Evolutionary conservation across 2,797 vertebrate genomes (phyloP).

Genomic region (Lepilemur septentrionalis): DNA sequence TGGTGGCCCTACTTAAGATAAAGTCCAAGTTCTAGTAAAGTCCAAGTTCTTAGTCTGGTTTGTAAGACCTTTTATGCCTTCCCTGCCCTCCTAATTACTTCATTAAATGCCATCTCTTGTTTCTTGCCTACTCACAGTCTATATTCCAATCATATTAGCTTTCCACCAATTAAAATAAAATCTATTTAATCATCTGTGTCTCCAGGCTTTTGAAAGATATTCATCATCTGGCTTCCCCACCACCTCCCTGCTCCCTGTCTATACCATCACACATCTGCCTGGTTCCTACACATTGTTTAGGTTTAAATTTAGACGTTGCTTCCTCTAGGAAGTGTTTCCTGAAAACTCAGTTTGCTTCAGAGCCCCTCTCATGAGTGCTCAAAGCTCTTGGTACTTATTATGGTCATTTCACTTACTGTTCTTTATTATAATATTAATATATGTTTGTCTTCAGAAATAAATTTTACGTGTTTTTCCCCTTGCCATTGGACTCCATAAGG

Average conservation of each 20-base stretch:
- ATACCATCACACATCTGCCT: not conserved
- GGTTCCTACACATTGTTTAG: not conserved
- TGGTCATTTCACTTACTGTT: not conserved
- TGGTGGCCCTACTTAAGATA: not conserved
- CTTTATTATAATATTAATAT: not conserved
- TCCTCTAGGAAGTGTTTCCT: not conserved
- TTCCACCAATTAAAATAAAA: not conserved
- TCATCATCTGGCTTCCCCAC: not conserved
- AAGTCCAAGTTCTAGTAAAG: not conserved
- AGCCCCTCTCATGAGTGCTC: not conserved
- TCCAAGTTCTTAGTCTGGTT: not conserved
- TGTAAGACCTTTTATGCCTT: not conserved
- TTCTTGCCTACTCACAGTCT: not conserved
- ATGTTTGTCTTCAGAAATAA: not conserved
- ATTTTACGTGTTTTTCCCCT: not conserved
- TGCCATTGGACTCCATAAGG: not conserved
- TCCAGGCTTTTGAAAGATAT: not conserved
- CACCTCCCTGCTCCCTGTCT: not conserved
- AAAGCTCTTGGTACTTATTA: not conserved
- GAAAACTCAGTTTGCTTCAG: not conserved
- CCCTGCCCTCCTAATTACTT: not conserved
- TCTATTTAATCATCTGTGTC: not conserved
- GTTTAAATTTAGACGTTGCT: not conserved
- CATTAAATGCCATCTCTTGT: not conserved
- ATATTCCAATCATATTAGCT: not conserved